phyloP scores from a whole-genome alignment of 2,888 invertebrate species.

The Mythimna loreyi region DNA sequence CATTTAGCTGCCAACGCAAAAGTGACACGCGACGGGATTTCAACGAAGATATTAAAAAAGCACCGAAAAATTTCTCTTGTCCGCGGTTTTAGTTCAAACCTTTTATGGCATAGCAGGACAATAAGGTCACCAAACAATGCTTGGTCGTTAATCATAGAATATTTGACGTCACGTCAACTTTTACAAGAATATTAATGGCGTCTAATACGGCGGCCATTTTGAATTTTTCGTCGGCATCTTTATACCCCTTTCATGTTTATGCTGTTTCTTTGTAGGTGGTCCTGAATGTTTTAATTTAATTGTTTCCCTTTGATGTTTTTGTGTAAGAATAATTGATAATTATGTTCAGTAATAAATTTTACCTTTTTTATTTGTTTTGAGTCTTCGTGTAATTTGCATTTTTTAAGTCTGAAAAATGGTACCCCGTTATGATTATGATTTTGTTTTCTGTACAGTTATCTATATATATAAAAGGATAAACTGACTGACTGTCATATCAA shows the following conservation, averaged over 20 bases:
- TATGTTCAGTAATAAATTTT: conserved; percentile 9
- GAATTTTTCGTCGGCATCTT: conserved; percentile 50
- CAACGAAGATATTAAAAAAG: conserved; percentile 81
- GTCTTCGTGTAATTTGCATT: neutral
- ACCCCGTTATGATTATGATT: too few relatives aligned
- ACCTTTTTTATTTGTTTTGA: neutral
- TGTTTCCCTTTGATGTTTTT: conserved; percentile 36
- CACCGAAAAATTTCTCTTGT: conserved; percentile 69
- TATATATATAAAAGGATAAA: too few relatives aligned
- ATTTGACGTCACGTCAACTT: conserved; percentile 82
- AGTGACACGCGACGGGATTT: conserved; percentile 75
- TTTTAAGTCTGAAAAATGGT: neutral
- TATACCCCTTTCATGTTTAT: conserved; percentile 53
- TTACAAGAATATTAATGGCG: conserved; percentile 72
- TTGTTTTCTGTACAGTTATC: too few relatives aligned
- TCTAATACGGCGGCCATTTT: conserved; percentile 63
- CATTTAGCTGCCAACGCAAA: conserved; percentile 74
- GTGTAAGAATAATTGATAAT: neutral
- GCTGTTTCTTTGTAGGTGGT: conserved; percentile 28
- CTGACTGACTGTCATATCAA: too few relatives aligned
- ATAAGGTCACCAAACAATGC: conserved; percentile 79
- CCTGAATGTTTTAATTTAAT: conserved; percentile 33
- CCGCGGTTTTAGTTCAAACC: conserved; percentile 74
- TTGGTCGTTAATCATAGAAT: conserved; percentile 79
- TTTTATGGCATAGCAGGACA: conserved; percentile 75